Percentiles rank a stretch among this genome's conserved stretches.
Conservation (phyloP, 2,797 vertebrate species). For the Thamnophis elegans region DNA sequence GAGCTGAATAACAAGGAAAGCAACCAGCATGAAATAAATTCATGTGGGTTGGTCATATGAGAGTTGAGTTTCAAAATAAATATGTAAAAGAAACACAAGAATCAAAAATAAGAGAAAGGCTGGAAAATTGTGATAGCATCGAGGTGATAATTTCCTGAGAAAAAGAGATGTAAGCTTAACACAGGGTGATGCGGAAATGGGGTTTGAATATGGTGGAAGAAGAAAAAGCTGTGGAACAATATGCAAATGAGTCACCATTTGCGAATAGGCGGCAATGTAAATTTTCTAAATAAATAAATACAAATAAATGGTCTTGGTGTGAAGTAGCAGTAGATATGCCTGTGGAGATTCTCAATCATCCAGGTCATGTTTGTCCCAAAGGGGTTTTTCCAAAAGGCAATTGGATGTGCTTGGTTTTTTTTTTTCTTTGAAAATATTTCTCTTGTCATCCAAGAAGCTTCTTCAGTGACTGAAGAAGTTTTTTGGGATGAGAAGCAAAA, state of each 20-base stretch:
- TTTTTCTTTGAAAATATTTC: not conserved
- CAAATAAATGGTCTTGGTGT: no score
- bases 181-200: not conserved
- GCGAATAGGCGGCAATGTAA: not conserved
- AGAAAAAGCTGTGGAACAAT: not conserved
- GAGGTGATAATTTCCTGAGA: not conserved
- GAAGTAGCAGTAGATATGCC: not conserved
- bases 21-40: not conserved
- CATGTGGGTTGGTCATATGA: not conserved
- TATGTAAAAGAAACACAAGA: not conserved
- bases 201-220: not conserved
- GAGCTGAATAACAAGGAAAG: not conserved
- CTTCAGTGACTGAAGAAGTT: not conserved
- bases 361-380: not conserved
- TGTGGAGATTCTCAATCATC: not conserved
- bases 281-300: no score
- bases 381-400: not conserved
- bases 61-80: not conserved
- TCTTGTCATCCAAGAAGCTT: not conserved
- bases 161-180: not conserved
- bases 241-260: not conserved
- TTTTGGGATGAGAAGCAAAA: not conserved
- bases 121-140: not conserved
- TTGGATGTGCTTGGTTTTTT: not conserved
- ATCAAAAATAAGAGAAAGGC: not conserved